Evolutionary conservation across 1,140 invertebrate species (phyloP), one percentile per base, ranked within the genome.

Genomic region (Theocolax elegans): DNA sequence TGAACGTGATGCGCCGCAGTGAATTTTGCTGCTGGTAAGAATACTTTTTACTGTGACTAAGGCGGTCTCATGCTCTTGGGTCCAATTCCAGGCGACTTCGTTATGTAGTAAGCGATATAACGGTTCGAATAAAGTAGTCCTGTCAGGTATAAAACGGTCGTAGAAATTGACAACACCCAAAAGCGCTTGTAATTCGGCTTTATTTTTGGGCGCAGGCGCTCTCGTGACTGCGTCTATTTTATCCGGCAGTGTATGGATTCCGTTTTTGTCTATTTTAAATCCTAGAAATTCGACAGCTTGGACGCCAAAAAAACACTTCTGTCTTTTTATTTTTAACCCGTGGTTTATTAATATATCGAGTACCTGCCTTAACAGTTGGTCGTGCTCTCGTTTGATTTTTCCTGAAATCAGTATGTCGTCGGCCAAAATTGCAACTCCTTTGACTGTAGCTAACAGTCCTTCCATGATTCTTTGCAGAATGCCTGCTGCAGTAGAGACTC

Each of bases 161-260:
- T 64, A 49, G 38, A 49, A 64, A 40, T 64, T 64, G 2, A 64
- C 13, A 19, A 19, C 29, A 3, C 62, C 62, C 23, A 64, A 19
- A 49, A 64, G 49, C 4, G 8, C n/a, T 51, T 51, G 27, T 48
- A 64, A 23, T 31, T 49, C 12, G 29, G 3, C 19, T 21, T 42
- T 21, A 44, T 60, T 65, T 10, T 46, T 12, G 8, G 60, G 60
- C 10, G n/a, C 7, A 2, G 35, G 35, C 4, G 12, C 6, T 60
- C 10, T 40, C 9, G 9, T 21, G 12, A 42, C 21, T 17, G 17
- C 25, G 42, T 19, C 8, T 21, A 21, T 44, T 60, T 60, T 44
- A 4, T 23, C 15, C 29, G 51, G 13, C 9, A 7, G 9, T 10
- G 35, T 25, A 19, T 58, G 54, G 13, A 58, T 31, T 10, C 54